Conservation (phyloP, 2,113 vertebrate genomes). For the Mandrillus leucophaeus region DNA sequence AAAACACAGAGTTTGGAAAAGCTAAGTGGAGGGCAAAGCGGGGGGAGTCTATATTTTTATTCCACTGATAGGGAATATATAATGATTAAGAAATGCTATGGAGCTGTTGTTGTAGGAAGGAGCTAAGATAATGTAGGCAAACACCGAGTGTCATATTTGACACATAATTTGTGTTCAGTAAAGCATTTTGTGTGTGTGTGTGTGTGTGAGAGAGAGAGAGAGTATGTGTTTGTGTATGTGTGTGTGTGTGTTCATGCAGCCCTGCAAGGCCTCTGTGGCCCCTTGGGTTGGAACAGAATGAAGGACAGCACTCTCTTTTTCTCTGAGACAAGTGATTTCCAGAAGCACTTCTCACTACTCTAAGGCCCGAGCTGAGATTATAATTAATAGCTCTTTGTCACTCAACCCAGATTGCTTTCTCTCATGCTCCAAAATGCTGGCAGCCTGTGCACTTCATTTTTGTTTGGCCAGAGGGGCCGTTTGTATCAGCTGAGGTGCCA, state of each 20-base stretch:
- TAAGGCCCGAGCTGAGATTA: background rate
- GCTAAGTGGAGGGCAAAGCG: background rate
- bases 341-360: constrained; percentile 27
- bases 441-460: constrained; percentile 10
- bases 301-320: background rate
- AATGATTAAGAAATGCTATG: background rate
- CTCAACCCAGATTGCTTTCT: constrained; percentile 48
- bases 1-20: background rate
- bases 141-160: background rate
- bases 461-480: constrained; percentile 10
- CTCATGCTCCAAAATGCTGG: background rate
- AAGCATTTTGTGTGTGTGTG: background rate
- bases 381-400: constrained; percentile 63
- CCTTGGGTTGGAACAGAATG: background rate
- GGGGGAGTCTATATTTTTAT: background rate
- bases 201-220: background rate
- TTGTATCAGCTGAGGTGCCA: background rate
- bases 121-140: background rate
- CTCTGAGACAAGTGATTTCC: constrained; percentile 48
- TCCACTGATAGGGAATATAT: background rate
- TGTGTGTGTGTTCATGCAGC: no score
- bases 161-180: background rate
- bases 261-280: background rate
- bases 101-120: background rate
- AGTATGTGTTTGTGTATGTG: rapidly evolving